Base-by-base conservation (phyloP, 2,113 vertebrate species). In the Synodontis membranacea region DNA sequence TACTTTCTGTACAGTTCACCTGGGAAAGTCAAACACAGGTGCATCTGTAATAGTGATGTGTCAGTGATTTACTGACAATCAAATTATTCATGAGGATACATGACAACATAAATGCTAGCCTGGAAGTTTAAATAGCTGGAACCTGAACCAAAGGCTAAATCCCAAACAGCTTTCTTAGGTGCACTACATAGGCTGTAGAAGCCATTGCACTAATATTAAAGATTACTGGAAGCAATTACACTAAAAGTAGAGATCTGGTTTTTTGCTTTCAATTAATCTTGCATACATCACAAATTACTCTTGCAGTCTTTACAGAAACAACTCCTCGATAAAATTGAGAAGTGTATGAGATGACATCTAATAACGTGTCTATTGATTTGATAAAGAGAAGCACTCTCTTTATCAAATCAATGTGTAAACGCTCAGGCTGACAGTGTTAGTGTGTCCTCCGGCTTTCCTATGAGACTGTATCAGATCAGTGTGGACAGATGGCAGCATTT, bases 21-120 rank as follows among this genome's bases (percentile, higher is more conserved):
- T 9, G 50, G 44, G 50, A 79, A 31, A 54, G 46, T 79, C 48
- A 37, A 52, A 52, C 31, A 54, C 31, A 54, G 74, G 12, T 54
- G 48, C 4, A 52, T n/a, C 48, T 79, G 17, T 79, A 52, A 79
- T 79, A 54, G 31, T 7, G 14, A 52, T 9, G n/a, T 79, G 75
- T 37, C 75, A 79, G n/a, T 79, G 75, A 34, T 79, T 52, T 34
- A 34, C 75, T 37, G 75, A 79, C n/a, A 52, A 21, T 34, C 31
- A 10, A 10, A 78, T 8, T 52, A 28, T 78, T 78, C n/a, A 52
- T 21, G 28, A 19, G 28, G 46, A 19, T 11, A 46, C 70, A 72
- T 4, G 23, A 66, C 37, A 78, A 21, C 23, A 76, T 28, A 76
- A 42, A 39, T 34, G 6, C 37, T 23, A 42, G 19, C 7, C 3